These are phyloP conservation scores for Dolichomitus sp. DNA, from an alignment of 2,888 invertebrate species.

Conservation along the genomic window DNA sequence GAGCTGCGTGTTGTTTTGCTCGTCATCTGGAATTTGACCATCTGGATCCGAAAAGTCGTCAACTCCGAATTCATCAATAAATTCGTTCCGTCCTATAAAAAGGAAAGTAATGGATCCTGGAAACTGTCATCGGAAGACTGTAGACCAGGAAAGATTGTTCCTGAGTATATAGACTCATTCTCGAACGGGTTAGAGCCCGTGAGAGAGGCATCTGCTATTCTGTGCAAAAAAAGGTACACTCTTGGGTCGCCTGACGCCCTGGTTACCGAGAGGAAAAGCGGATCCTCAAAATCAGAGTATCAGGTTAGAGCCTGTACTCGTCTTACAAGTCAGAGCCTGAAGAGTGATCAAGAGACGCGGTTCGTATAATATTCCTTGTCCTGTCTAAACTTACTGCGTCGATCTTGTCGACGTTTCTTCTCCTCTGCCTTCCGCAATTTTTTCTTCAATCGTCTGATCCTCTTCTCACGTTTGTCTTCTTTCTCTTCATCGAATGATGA, in stretches of 20 bases:
- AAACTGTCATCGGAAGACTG: neutral
- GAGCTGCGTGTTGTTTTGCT: neutral
- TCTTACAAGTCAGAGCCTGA: slow-evolving; percentile 5
- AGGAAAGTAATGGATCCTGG: neutral
- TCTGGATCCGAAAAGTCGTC: neutral
- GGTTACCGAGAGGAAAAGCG: neutral
- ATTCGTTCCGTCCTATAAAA: neutral
- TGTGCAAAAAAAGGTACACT: neutral
- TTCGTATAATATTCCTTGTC: neutral
- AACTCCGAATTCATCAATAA: neutral
- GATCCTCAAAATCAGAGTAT: neutral
- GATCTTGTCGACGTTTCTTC: neutral
- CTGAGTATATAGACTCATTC: neutral
- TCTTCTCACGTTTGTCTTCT: neutral
- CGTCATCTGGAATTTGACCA: neutral
- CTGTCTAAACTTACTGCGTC: neutral
- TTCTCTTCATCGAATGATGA: neutral
- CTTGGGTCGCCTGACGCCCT: neutral
- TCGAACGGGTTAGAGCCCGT: slow-evolving; percentile 10
- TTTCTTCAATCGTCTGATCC: slow-evolving; percentile 12
- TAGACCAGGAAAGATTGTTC: neutral
- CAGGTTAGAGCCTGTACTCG: slow-evolving; percentile 6
- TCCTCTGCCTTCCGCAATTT: neutral
- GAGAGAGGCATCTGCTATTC: neutral
- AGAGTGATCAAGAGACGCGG: too few species aligned